Percentiles rank a stretch among this genome's conserved stretches.
phyloP scores from a whole-genome alignment of 2,113 vertebrate genomes.

The Poeciliopsis turrubarensis region DNA sequence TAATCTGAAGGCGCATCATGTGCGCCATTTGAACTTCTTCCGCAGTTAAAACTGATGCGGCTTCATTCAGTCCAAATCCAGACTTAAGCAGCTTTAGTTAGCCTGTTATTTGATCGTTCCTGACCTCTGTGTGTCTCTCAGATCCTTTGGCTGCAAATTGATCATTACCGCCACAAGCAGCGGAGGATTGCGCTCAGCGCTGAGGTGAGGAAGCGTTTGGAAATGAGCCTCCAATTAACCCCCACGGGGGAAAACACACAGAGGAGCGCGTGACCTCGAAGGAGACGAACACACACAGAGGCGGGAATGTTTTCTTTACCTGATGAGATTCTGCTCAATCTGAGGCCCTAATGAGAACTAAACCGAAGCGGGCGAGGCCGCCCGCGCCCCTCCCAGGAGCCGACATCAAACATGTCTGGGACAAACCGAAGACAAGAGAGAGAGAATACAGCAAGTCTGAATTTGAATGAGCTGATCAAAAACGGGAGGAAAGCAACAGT shows the following conservation, averaged over 20 bases:
- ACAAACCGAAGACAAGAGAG: constrained; percentile 14
- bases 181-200: background rate
- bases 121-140: constrained; percentile 15
- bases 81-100: background rate
- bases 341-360: constrained; percentile 51
- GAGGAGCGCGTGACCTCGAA: constrained; percentile 24
- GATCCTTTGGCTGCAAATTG: constrained; percentile 44
- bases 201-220: constrained; percentile 26
- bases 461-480: constrained; percentile 12
- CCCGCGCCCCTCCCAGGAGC: constrained; percentile 10
- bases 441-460: constrained; percentile 19
- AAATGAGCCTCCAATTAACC: constrained; percentile 55
- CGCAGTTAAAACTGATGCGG: background rate
- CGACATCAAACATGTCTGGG: constrained; percentile 36
- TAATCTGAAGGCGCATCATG: background rate
- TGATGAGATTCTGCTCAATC: constrained; percentile 42
- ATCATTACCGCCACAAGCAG: constrained; percentile 51
- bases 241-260: background rate
- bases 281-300: constrained; percentile 15
- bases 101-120: background rate
- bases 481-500: constrained; percentile 13
- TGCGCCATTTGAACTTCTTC: background rate
- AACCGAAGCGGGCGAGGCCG: constrained; percentile 20
- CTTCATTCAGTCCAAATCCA: background rate
- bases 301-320: constrained; percentile 17